phyloP scores from a whole-genome alignment of 2,113 vertebrate species.

The Hassar affinis region DNA sequence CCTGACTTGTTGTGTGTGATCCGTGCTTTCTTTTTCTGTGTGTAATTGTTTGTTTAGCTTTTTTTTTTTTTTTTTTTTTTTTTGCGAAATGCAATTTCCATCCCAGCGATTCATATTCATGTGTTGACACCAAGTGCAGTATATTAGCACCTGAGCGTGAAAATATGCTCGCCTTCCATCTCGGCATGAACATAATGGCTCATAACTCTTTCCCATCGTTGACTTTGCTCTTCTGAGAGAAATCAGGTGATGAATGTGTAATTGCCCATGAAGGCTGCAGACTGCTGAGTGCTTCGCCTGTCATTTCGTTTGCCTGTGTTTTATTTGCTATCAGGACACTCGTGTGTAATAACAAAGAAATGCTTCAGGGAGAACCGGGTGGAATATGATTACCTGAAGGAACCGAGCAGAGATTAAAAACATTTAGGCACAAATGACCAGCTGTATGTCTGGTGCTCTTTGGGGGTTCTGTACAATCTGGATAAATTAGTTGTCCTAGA shows the following conservation, averaged over 20 bases:
- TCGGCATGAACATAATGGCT: constrained; percentile 9
- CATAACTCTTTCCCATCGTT: constrained; percentile 25
- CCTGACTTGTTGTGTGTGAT: not conserved
- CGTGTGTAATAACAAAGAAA: constrained; percentile 8
- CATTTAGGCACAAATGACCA: constrained; percentile 2
- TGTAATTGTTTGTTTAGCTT: not conserved
- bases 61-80: not conserved
- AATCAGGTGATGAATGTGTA: constrained; percentile 28
- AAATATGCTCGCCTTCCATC: constrained; percentile 26
- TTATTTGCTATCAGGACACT: constrained; percentile 18
- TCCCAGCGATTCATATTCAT: constrained; percentile 23
- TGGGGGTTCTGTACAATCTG: constrained; percentile 4
- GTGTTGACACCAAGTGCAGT: constrained; percentile 27
- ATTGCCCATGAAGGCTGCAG: constrained; percentile 19
- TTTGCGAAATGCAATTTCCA: constrained; percentile 7
- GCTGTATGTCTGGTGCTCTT: not conserved
- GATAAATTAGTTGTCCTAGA: not conserved
- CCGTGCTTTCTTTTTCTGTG: not conserved
- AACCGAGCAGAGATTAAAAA: constrained; percentile 29
- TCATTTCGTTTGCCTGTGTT: constrained; percentile 3
- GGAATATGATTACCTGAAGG: not conserved
- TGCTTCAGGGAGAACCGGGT: not conserved
- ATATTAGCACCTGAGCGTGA: constrained; percentile 36
- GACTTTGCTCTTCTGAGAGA: constrained; percentile 4
- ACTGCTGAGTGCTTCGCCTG: not conserved